These are phyloP conservation scores for Ascaphus truei DNA, from an alignment of 2,113 vertebrate genomes.

Conservation along the genomic window DNA sequence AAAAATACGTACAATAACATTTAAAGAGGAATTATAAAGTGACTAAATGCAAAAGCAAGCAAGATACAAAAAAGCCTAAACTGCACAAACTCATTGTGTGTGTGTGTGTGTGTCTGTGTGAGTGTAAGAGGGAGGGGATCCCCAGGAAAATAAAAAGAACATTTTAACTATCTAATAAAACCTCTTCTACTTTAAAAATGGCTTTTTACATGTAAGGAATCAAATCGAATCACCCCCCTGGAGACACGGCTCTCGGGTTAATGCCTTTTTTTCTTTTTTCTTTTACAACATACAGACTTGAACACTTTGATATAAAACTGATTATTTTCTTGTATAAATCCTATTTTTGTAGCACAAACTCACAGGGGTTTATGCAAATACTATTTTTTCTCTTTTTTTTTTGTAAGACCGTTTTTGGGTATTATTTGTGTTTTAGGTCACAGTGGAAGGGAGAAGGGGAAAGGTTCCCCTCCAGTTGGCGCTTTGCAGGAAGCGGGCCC, in stretches of 20 bases:
- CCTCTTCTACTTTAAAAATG: conserved; percentile 77
- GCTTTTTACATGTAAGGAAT: conserved; percentile 65
- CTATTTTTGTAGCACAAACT: conserved; percentile 61
- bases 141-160: conserved; percentile 44
- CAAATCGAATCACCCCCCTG: conserved; percentile 65
- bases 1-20: conserved; percentile 56
- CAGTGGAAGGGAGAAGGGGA: background rate
- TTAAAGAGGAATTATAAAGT: conserved; percentile 77
- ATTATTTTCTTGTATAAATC: conserved; percentile 62
- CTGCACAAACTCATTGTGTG: conserved; percentile 51
- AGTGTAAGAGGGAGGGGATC: too few relatives aligned
- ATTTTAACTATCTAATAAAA: conserved; percentile 55
- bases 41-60: conserved; percentile 85
- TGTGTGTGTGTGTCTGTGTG: conserved; percentile 25
- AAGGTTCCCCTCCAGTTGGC: conserved; percentile 38
- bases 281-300: conserved; percentile 68
- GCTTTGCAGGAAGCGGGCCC: background rate
- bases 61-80: conserved; percentile 66
- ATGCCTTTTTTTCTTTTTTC: conserved; percentile 68
- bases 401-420: conserved; percentile 55
- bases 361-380: conserved; percentile 60
- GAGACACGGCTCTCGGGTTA: conserved; percentile 59
- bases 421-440: conserved; percentile 45
- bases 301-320: conserved; percentile 71
- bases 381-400: conserved; percentile 54